Evolutionary conservation across 92 coral and sea anemone genomes (phyloP), one percentile per base, ranked within the genome.

Genomic region (Plumapathes pennacea): DNA sequence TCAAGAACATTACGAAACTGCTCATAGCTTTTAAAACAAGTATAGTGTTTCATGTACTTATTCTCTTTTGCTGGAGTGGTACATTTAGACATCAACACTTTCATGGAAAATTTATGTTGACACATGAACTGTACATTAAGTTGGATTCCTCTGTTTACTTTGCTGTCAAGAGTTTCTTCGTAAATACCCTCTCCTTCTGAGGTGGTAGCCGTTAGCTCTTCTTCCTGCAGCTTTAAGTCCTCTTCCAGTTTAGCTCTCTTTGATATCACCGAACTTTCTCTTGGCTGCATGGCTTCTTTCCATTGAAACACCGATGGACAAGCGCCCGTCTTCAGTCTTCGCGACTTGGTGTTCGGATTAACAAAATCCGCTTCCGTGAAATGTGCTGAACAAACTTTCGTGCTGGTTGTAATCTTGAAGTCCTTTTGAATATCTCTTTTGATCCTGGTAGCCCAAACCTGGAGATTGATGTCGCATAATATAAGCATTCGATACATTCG

Each of bases 301-400:
- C 81, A 74, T 2, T 57, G 45, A 52, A 62, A 62, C 41, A 62
- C 17, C 2, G 66, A 40, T 7, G 74, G 72, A 53, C 45, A 27
- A 25, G 71, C 80, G 24, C 50, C 60, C 14, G 44, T 26, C 46
- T 43, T 72, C 25, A 72, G 38, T 37, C 51, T 40, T 72, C 54
- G 28, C 58, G 32, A 53, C 39, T 44, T 27, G 44, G 64, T 60
- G 29, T 34, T 44, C 33, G 49, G 18, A 24, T 67, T 43, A 28
- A 74, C 55, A 46, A 52, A 74, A 74, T 74, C 66, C 46, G 32
- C 58, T 21, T 54, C 31, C 0, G 38, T 40, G 45, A 64, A 74
- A 59, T 74, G 82, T 25, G 10, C 51, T 25, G 82, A 74, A 38
- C 82, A 74, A 25, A 74, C 60, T 64, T 64, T 74, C 28, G 68